Percentiles rank a stretch among this genome's conserved stretches.
Evolutionary conservation across 2,113 vertebrate genomes (phyloP).

Genomic region (Potamarius usumacintae): DNA sequence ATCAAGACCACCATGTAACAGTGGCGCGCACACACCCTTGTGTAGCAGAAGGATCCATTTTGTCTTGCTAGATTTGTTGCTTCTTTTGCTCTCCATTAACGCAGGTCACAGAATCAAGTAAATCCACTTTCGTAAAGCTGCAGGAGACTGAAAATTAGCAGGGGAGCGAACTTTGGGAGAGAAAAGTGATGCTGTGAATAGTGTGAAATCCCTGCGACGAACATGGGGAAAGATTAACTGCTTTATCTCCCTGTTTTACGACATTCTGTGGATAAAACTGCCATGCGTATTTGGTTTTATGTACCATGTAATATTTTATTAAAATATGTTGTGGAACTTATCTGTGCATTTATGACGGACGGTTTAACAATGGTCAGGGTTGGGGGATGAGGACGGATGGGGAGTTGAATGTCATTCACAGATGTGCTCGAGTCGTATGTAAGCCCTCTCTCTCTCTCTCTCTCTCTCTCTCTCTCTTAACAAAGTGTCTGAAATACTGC

Average conservation of each 20-base stretch:
- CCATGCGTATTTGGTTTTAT: conserved; percentile 30
- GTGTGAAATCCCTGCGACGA: conserved; percentile 16
- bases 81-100: not conserved
- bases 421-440: conserved; percentile 38
- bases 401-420: conserved; percentile 50
- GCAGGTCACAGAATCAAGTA: not conserved
- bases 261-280: conserved; percentile 37
- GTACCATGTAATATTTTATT: conserved; percentile 36
- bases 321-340: conserved; percentile 33
- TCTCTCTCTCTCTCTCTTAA: conserved; percentile 24
- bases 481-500: conserved; percentile 46
- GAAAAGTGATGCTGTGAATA: not conserved
- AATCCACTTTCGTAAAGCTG: conserved; percentile 12
- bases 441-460: conserved; percentile 17
- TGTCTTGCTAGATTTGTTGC: not conserved
- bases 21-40: not conserved
- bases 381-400: conserved; percentile 17
- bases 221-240: conserved; percentile 18
- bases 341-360: conserved; percentile 34
- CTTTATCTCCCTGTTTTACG: conserved; percentile 34
- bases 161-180: not conserved
- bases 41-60: not conserved
- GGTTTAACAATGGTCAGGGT: conserved; percentile 29
- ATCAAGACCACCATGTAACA: not conserved
- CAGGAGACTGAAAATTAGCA: not conserved